Conservation (phyloP, 2,888 invertebrate species). For the Formica aserva region DNA sequence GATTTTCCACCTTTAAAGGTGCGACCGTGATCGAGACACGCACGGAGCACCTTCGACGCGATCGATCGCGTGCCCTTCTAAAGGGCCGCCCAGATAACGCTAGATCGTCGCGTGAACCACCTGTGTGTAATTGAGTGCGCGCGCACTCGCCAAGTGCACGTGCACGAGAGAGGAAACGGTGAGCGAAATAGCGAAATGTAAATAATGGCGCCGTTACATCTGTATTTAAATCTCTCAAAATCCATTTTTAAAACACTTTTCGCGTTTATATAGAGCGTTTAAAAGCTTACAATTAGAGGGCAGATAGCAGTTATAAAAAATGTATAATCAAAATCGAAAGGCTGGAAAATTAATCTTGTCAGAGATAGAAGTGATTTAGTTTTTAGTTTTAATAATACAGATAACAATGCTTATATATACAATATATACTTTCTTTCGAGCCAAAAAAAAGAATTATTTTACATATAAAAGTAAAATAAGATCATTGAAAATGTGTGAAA, state of each 20-base stretch:
- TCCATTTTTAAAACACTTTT: not conserved
- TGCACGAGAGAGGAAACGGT: not conserved
- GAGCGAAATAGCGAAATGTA: not conserved
- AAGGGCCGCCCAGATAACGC: conserved; percentile 55
- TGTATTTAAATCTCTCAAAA: not conserved
- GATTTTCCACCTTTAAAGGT: not conserved
- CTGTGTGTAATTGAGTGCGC: conserved; percentile 64
- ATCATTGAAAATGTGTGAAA: not conserved
- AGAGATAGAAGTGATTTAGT: not conserved
- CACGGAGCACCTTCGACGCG: not conserved
- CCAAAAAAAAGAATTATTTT: not conserved
- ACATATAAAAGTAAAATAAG: not conserved
- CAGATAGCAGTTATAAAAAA: not conserved
- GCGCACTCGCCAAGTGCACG: conserved; percentile 64
- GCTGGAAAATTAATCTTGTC: not conserved
- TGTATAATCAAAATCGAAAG: not conserved
- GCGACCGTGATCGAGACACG: not conserved
- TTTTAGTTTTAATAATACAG: not conserved
- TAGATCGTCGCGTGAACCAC: conserved; percentile 65
- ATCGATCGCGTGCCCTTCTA: conserved; percentile 58
- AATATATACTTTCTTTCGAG: not conserved
- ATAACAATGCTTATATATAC: not conserved
- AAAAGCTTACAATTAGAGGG: not conserved
- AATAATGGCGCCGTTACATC: not conserved
- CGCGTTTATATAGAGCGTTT: not conserved